Conservation (phyloP, 2,797 vertebrate species). For the Furcifer pardalis region DNA sequence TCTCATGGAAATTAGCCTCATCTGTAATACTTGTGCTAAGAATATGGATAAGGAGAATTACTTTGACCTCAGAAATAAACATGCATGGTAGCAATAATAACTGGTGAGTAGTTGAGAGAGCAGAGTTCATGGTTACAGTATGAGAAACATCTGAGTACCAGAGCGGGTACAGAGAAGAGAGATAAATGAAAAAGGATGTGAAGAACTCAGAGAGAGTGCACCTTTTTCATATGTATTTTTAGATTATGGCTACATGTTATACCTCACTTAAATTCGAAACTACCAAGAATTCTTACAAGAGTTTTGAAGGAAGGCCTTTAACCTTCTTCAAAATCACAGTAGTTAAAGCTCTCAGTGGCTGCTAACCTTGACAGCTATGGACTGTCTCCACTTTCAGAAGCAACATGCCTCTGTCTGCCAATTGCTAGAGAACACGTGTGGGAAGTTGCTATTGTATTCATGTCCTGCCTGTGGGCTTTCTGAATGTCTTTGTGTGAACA, state of each 20-base stretch:
- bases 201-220: conserved; percentile 59
- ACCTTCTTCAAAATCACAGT: background rate
- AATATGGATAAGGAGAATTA: conserved; percentile 38
- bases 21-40: conserved; percentile 32
- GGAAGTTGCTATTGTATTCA: background rate
- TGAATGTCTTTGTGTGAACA: background rate
- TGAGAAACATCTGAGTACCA: conserved; percentile 61
- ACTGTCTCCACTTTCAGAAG: background rate
- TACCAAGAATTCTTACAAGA: conserved; percentile 41
- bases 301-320: too few relatives aligned
- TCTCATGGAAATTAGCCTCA: conserved; percentile 45
- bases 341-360: background rate
- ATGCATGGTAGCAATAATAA: conserved; percentile 56
- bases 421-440: background rate
- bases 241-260: conserved; percentile 16
- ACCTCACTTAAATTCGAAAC: conserved; percentile 53
- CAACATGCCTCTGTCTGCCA: background rate
- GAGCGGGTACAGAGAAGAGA: conserved; percentile 46
- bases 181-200: conserved; percentile 66
- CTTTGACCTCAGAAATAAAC: conserved; percentile 58
- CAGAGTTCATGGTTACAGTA: conserved; percentile 44
- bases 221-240: conserved; percentile 36
- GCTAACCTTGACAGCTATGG: background rate
- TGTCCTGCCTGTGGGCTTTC: background rate
- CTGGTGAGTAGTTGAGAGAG: conserved; percentile 62